Conservation (phyloP, 1,140 invertebrate species). For the Contarinia nasturtii region DNA sequence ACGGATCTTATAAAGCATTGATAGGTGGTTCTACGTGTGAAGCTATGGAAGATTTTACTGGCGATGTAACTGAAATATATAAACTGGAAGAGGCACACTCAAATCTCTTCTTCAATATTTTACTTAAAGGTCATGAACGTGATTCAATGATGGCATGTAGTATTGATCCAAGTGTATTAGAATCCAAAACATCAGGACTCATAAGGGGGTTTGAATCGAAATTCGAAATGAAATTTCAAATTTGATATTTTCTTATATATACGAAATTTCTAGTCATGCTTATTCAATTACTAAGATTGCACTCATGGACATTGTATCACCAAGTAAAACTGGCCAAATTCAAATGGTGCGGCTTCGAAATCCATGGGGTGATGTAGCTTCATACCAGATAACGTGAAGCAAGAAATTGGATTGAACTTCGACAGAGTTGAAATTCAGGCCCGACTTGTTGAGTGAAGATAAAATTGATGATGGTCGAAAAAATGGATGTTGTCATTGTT, state of each 20-base stretch:
- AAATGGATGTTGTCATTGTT: constrained; percentile 89
- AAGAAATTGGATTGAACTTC: constrained; percentile 73
- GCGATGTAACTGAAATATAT: constrained; percentile 90
- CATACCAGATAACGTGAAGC: constrained; percentile 74
- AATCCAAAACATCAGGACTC: constrained; percentile 82
- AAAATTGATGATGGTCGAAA: constrained; percentile 44
- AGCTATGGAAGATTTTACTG: constrained; percentile 98
- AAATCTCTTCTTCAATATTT: constrained; percentile 83
- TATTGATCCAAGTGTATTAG: constrained; percentile 72
- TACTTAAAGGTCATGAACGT: constrained; percentile 81
- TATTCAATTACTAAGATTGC: constrained; percentile 87
- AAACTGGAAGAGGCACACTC: constrained; percentile 66
- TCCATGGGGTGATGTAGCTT: constrained; percentile 98
- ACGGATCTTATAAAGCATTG: constrained; percentile 92
- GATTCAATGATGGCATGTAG: constrained; percentile 94
- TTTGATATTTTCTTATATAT: no score
- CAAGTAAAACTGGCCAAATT: constrained; percentile 62
- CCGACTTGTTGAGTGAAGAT: constrained; percentile 71
- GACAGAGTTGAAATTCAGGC: constrained; percentile 79
- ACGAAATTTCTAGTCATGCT: no score
- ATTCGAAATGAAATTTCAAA: no score
- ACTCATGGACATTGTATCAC: constrained; percentile 72
- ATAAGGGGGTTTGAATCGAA: no score
- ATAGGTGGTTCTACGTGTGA: constrained; percentile 95
- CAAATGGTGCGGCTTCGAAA: constrained; percentile 79